Evolutionary conservation across 2,888 invertebrate genomes (phyloP).

Genomic region (Dromius quadrimaculatus): DNA sequence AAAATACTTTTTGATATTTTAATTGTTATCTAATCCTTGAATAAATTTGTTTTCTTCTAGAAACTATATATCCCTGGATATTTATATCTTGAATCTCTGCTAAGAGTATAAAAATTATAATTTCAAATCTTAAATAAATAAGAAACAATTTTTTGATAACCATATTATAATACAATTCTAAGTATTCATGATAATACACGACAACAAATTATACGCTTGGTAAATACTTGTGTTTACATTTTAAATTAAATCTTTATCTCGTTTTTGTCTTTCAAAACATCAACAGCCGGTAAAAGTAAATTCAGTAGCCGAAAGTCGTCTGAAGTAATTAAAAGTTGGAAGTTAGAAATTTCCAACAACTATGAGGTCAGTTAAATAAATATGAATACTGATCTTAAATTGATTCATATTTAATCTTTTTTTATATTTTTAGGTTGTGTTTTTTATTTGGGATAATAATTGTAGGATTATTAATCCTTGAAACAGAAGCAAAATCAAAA

Average conservation of each 20-base stretch:
- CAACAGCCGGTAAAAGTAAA: slow-evolving; percentile 12
- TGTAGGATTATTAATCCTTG: slow-evolving; percentile 27
- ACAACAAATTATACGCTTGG: slow-evolving; percentile 4
- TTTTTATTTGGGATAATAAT: slow-evolving; percentile 23
- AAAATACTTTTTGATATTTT: not conserved
- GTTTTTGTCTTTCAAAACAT: not conserved
- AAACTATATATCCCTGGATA: not conserved
- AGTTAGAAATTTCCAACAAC: too few species aligned
- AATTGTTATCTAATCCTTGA: not conserved
- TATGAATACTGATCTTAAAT: too few species aligned
- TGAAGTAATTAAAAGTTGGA: too few species aligned
- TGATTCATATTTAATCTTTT: not conserved
- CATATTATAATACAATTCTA: slow-evolving; percentile 8
- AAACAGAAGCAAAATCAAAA: slow-evolving; percentile 37
- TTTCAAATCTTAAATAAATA: not conserved
- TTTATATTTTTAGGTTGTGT: slow-evolving; percentile 18
- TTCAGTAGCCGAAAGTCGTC: not conserved
- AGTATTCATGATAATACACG: slow-evolving; percentile 19
- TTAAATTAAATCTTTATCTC: slow-evolving; percentile 1
- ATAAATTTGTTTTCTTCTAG: not conserved
- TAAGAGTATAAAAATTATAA: slow-evolving; percentile 9
- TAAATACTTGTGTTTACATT: slow-evolving; percentile 15
- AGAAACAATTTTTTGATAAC: slow-evolving; percentile 17
- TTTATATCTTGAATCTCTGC: not conserved
- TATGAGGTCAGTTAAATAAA: too few species aligned